These are phyloP conservation scores for Dinoponera quadriceps DNA, from an alignment of 1,140 invertebrate species.

Conservation along the genomic window DNA sequence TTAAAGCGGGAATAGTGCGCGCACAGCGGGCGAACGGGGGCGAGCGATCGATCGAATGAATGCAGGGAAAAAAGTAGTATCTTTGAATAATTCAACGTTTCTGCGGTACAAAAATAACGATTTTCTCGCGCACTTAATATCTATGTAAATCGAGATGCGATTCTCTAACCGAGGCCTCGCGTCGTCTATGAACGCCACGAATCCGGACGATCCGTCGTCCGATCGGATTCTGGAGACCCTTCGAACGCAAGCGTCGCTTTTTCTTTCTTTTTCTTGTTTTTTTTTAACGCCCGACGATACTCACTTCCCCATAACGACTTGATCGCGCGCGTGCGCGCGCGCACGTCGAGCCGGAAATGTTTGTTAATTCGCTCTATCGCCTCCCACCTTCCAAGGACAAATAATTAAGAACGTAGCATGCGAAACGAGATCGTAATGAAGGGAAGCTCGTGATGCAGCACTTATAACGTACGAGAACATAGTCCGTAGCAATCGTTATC, in stretches of 20 bases:
- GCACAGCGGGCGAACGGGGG: no score
- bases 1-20: no score
- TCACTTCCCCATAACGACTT: neutral
- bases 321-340: neutral
- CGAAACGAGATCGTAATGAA: slow-evolving; percentile 61
- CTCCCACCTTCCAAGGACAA: slow-evolving; percentile 56
- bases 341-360: slow-evolving; percentile 27
- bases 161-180: no score
- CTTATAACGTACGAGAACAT: slow-evolving; percentile 36
- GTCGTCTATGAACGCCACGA: no score
- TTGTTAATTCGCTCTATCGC: slow-evolving; percentile 45
- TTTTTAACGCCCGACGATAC: neutral
- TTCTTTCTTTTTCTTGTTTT: no score
- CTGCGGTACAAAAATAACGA: neutral
- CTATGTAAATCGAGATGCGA: no score
- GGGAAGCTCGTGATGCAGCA: slow-evolving; percentile 53
- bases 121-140: neutral
- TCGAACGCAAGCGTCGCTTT: no score
- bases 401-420: slow-evolving; percentile 60
- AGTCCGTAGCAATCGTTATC: slow-evolving; percentile 59
- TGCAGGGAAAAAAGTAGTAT: neutral
- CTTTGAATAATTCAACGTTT: slow-evolving; percentile 10
- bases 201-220: no score
- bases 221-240: no score
- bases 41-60: neutral